phyloP scores from a whole-genome alignment of 2,113 vertebrate species.

The Apteryx owenii region DNA sequence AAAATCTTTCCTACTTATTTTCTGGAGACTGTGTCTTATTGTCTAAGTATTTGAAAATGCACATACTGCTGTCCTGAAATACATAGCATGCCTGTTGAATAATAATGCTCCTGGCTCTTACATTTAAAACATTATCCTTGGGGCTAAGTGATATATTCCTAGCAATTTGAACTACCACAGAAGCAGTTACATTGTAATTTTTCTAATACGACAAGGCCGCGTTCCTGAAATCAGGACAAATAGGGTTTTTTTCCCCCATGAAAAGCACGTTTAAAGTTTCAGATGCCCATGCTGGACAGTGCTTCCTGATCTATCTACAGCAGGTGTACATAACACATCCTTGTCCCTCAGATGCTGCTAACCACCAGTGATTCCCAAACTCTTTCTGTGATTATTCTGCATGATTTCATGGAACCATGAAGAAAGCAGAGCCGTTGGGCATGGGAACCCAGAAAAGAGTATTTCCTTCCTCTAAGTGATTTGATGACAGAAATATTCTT shows the following conservation, averaged over 20 bases:
- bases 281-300: neutral
- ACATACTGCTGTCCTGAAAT: neutral
- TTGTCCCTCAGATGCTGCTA: neutral
- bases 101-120: neutral
- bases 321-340: accelerated
- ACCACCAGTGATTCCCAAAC: neutral
- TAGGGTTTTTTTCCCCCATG: neutral
- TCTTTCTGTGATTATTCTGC: neutral
- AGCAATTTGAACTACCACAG: neutral
- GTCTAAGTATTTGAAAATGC: neutral
- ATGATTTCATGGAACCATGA: neutral
- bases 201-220: neutral
- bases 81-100: neutral
- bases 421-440: neutral
- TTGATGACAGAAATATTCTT: neutral
- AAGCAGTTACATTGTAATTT: neutral
- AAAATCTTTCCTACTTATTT: neutral
- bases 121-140: neutral
- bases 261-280: neutral
- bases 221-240: neutral
- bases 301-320: neutral
- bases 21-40: neutral
- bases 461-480: neutral
- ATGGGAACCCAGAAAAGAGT: neutral
- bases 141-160: neutral